These are phyloP conservation scores for Halyomorpha halys DNA, from an alignment of 1,140 invertebrate genomes.

Conservation along the genomic window DNA sequence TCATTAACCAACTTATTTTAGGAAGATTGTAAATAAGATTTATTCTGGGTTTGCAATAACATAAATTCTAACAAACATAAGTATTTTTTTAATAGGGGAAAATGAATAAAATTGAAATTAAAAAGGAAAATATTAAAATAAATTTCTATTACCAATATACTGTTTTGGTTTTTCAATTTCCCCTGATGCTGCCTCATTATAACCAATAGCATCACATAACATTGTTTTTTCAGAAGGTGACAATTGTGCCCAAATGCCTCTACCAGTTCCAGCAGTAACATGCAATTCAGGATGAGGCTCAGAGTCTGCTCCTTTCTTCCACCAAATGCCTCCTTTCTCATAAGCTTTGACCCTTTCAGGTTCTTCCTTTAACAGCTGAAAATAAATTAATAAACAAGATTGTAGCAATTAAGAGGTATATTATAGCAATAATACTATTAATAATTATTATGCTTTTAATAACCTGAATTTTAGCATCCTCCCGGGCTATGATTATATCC, in stretches of 20 bases:
- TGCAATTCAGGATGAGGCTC: conserved; percentile 31
- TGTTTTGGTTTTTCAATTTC: conserved; percentile 43
- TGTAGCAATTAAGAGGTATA: neutral
- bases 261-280: conserved; percentile 39
- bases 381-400: conserved; percentile 22
- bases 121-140: too few relatives aligned
- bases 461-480: conserved; percentile 66
- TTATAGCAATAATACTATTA: neutral
- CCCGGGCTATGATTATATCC: conserved; percentile 66
- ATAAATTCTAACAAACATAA: too few relatives aligned
- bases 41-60: too few relatives aligned
- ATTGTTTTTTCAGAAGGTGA: conserved; percentile 52
- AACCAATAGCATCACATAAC: conserved; percentile 51
- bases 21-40: too few relatives aligned
- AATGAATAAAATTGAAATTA: too few relatives aligned
- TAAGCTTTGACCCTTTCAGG: conserved; percentile 44
- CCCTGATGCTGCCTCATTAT: conserved; percentile 38
- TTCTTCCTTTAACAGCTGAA: conserved; percentile 45
- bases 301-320: conserved; percentile 36
- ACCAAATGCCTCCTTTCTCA: conserved; percentile 43
- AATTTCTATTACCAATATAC: conserved; percentile 40
- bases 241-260: conserved; percentile 51
- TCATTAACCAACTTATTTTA: too few relatives aligned
- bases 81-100: too few relatives aligned
- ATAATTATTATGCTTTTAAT: conserved; percentile 29